Conservation (phyloP, 2,888 invertebrate species). For the Drosophila meridionalis region DNA sequence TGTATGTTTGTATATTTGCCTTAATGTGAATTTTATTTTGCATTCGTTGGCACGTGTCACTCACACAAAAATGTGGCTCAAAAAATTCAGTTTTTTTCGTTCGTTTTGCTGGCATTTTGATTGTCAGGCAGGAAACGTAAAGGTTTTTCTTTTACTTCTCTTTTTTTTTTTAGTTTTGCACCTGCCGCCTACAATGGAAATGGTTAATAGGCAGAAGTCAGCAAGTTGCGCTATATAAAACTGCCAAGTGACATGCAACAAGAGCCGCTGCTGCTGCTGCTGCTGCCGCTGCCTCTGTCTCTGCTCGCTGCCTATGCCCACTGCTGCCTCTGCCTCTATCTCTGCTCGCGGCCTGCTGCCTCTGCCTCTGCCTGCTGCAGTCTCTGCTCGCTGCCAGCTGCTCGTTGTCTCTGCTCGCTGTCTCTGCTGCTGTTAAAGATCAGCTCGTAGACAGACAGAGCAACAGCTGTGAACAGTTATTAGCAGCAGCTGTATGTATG, state of each 20-base stretch:
- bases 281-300: background rate
- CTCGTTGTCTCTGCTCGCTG: background rate
- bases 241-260: constrained; percentile 61
- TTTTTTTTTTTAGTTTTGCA: constrained; percentile 47
- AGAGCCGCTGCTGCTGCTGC: constrained; percentile 18
- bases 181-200: constrained; percentile 71
- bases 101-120: constrained; percentile 57
- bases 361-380: background rate
- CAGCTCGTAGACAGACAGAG: constrained; percentile 29
- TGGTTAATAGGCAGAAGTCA: constrained; percentile 31
- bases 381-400: background rate
- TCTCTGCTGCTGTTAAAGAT: constrained; percentile 43
- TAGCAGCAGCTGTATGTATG: constrained; percentile 33
- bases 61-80: constrained; percentile 27
- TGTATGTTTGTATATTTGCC: constrained; percentile 1
- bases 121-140: constrained; percentile 71
- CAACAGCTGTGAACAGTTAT: constrained; percentile 64
- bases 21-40: constrained; percentile 39
- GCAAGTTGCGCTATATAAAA: constrained; percentile 36
- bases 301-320: background rate
- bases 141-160: constrained; percentile 14
- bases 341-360: background rate
- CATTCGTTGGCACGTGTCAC: constrained; percentile 62
- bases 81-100: background rate
- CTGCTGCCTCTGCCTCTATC: background rate